Percentiles rank a stretch among this genome's conserved stretches.
phyloP scores from a whole-genome alignment of 2,797 vertebrate species.

The Sebastes glaucus region DNA sequence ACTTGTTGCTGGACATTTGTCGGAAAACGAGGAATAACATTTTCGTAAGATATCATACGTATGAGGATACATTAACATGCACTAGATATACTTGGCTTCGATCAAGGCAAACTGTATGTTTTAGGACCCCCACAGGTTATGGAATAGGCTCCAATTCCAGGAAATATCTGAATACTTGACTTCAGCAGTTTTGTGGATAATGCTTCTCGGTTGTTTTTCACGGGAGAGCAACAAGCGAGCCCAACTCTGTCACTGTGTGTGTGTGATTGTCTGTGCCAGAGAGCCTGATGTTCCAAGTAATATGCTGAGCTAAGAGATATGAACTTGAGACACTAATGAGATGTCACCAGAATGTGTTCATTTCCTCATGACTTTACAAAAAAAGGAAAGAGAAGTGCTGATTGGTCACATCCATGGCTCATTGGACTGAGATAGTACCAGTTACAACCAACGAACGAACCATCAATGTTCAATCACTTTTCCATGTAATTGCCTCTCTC shows the following conservation, averaged over 20 bases:
- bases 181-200: slow-evolving; percentile 30
- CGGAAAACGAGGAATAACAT: too few relatives aligned
- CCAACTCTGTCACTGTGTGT: not conserved
- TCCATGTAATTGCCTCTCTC: slow-evolving; percentile 18
- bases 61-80: not conserved
- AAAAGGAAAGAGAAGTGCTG: slow-evolving; percentile 39
- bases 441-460: not conserved
- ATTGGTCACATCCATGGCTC: slow-evolving; percentile 52
- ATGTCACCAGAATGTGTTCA: slow-evolving; percentile 38
- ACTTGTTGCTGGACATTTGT: too few relatives aligned
- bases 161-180: slow-evolving; percentile 2
- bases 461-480: slow-evolving; percentile 16
- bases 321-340: slow-evolving; percentile 50
- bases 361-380: slow-evolving; percentile 37
- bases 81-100: not conserved
- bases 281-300: slow-evolving; percentile 35
- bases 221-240: not conserved
- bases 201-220: slow-evolving; percentile 24
- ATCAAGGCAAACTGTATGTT: not conserved
- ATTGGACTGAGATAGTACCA: slow-evolving; percentile 40
- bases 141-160: not conserved
- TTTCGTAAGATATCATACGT: too few relatives aligned
- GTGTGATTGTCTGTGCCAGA: slow-evolving; percentile 9
- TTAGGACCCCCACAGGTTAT: not conserved
- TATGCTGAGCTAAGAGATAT: slow-evolving; percentile 55